A percentile compares a stretch with the other conserved stretches of the same genome.
Evolutionary conservation across 1,140 invertebrate genomes (phyloP).

Genomic region (Parasteatoda tepidariorum): DNA sequence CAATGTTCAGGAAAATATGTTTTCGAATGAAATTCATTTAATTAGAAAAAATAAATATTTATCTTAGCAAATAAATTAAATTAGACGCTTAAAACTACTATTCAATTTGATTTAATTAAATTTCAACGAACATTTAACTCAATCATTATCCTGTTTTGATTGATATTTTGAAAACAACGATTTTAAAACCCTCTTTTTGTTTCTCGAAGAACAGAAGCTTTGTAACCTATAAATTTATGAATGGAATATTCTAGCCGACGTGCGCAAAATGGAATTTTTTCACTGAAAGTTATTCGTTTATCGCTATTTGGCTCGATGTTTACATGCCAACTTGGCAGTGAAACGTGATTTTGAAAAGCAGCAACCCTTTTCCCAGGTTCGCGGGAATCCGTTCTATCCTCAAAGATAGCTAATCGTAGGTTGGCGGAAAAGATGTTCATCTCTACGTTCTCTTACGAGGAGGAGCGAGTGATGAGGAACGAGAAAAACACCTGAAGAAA

Average conservation of each 20-base stretch:
- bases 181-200: too few species aligned
- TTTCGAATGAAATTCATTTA: too few species aligned
- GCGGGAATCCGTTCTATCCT: slow-evolving; percentile 33
- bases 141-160: too few species aligned
- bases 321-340: not conserved
- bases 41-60: not conserved
- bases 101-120: not conserved
- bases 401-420: slow-evolving; percentile 29
- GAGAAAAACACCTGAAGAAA: slow-evolving; percentile 14
- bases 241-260: slow-evolving; percentile 7
- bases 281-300: not conserved
- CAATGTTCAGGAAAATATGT: too few species aligned
- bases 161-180: too few species aligned
- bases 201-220: too few species aligned
- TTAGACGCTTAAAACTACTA: not conserved
- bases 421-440: slow-evolving; percentile 9
- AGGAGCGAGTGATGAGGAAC: not conserved
- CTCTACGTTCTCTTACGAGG: not conserved
- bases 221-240: slow-evolving; percentile 1
- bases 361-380: slow-evolving; percentile 43
- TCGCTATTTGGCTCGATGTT: not conserved
- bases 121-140: too few species aligned
- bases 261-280: not conserved
- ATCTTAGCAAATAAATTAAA: not conserved
- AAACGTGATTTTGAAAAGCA: slow-evolving; percentile 19